phyloP scores from a whole-genome alignment of 2,888 invertebrate species.

The Dioctria linearis region DNA sequence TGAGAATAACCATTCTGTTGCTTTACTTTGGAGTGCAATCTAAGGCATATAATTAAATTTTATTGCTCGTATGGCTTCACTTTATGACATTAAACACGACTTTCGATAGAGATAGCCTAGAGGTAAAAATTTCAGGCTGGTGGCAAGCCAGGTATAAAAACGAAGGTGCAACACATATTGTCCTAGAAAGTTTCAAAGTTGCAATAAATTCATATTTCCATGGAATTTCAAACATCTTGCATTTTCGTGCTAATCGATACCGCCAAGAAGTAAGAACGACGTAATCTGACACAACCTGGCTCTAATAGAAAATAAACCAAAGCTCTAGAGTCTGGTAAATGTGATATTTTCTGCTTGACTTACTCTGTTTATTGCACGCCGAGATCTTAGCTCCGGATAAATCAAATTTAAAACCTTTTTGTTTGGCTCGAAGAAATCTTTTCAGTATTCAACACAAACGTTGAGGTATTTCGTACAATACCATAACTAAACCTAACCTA shows the following conservation, averaged over 20 bases:
- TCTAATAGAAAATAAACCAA: conserved; percentile 30
- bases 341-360: conserved; percentile 46
- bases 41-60: conserved; percentile 26
- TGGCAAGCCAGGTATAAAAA: background rate
- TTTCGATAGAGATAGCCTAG: background rate
- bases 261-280: conserved; percentile 36
- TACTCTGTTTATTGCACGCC: conserved; percentile 38
- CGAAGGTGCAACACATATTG: background rate
- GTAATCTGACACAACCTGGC: conserved; percentile 30
- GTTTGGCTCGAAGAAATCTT: background rate
- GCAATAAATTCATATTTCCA: background rate
- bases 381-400: conserved; percentile 41
- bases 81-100: conserved; percentile 16
- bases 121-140: background rate
- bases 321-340: background rate
- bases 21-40: background rate
- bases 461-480: background rate
- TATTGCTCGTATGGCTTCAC: background rate
- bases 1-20: conserved; percentile 16
- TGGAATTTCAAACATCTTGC: background rate
- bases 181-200: no score
- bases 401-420: conserved; percentile 32
- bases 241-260: conserved; percentile 10
- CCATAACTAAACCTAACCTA: background rate
- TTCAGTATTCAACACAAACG: background rate